Conservation (phyloP, 2,888 invertebrate genomes). For the Arctia plantaginis region DNA sequence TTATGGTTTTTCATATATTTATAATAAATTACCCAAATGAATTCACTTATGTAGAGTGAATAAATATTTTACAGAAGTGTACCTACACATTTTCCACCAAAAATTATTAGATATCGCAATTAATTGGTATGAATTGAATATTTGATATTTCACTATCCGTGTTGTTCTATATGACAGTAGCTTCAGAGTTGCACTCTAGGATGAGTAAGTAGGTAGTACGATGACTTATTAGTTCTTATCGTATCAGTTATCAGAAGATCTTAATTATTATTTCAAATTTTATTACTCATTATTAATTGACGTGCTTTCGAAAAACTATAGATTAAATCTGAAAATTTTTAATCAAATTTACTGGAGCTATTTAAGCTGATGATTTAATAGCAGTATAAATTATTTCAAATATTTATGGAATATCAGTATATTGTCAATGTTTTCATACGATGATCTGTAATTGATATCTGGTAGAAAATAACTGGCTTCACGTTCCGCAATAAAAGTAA, state of each 20-base stretch:
- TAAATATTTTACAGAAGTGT: too few relatives aligned
- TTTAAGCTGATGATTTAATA: too few relatives aligned
- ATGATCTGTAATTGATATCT: not conserved
- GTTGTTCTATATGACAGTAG: too few relatives aligned
- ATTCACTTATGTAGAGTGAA: too few relatives aligned
- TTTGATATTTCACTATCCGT: not conserved
- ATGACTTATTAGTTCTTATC: not conserved
- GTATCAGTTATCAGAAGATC: not conserved
- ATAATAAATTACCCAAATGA: not conserved
- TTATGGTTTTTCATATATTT: not conserved
- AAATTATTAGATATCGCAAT: not conserved
- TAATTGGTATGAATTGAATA: not conserved
- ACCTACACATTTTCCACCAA: not conserved
- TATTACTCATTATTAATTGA: too few relatives aligned
- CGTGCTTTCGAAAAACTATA: too few relatives aligned
- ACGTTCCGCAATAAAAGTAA: constrained; percentile 45
- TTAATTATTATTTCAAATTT: too few relatives aligned
- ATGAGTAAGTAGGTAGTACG: not conserved
- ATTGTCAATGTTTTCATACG: not conserved
- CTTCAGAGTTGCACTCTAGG: not conserved
- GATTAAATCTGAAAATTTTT: too few relatives aligned
- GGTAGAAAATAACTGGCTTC: constrained; percentile 55
- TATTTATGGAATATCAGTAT: too few relatives aligned
- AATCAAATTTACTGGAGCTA: too few relatives aligned
- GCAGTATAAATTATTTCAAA: too few relatives aligned